Base-by-base conservation (phyloP, 1,140 invertebrate species). In the Acromyrmex heyeri region DNA sequence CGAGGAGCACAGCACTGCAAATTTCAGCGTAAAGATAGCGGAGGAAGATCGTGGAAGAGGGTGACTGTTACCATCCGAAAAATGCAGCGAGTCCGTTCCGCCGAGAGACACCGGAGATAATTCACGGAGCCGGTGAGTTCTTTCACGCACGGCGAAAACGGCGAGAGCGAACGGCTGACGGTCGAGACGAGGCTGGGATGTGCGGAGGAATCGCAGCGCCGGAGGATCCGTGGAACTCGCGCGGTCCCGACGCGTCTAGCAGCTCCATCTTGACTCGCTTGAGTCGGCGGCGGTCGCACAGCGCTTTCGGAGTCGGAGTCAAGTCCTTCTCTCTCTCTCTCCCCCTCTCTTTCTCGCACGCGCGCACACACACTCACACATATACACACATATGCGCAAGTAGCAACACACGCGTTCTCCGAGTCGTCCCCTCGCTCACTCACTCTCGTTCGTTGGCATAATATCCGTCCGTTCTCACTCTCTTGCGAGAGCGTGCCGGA, bases 261-360 rank as follows among this genome's bases (percentile, higher is more conserved):
- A 90, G 89, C 88, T 90, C 89, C 89, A 90, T 90, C 89, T 90
- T 90, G 89, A 75, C 86, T 90, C 75, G 79, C 67, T 90, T 75
- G 69, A 82, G 53, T 82, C 79, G 34, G 24, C 55, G 64, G n/a
- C 24, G 67, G 55, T 69, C 48, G 53, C 50, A 70, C 30, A n/a
- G 76, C 53, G 83, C 83, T 86, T 44, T 67, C 61, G n/a, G 78
- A 82, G 88, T 67, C 61, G n/a, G 78, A 82, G 88, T 87, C 77
- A 91, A 89, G 69, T 79, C 7, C n/a, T n/a, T 21, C 57, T 59
- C 57, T 44, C 18, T 21, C 30, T 7, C 30, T 4, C 30, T 7
- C 34, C 7, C 34, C 6, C n/a, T 44, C n/a, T 21, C 10, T 21
- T 8, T 18, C 6, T 1, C 27, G 75, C 62, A 76, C 86, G 85